These are phyloP conservation scores for Astropecten irregularis DNA, from an alignment of 53 echinoderm and acorn worm genomes.

Conservation along the genomic window DNA sequence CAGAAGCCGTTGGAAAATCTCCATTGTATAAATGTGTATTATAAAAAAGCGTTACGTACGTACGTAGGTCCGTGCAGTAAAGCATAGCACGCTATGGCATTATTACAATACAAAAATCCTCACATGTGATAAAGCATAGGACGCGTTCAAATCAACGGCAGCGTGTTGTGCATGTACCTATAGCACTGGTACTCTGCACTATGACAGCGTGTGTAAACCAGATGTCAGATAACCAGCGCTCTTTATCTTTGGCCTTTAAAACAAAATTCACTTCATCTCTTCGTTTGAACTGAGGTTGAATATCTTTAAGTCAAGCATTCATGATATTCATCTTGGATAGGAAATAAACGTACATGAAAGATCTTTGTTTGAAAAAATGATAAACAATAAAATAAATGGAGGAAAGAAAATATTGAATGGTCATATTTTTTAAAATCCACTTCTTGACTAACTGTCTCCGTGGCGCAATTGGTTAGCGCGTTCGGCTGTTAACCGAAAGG, in stretches of 20 bases:
- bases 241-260: too few species aligned
- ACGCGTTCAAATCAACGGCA: background rate
- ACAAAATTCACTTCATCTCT: too few species aligned
- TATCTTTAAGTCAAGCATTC: too few species aligned
- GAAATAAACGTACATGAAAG: too few species aligned
- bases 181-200: background rate
- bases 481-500: slow-evolving; percentile 99
- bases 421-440: background rate
- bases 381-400: too few species aligned
- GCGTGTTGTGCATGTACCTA: background rate
- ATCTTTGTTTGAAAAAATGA: too few species aligned
- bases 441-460: slow-evolving; percentile 38
- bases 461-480: slow-evolving; percentile 99
- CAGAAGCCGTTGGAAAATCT: background rate
- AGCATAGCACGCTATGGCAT: background rate
- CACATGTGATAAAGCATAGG: slow-evolving; percentile 26
- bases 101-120: background rate
- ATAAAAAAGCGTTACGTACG: too few species aligned
- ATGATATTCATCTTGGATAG: too few species aligned
- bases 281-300: too few species aligned
- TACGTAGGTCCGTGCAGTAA: too few species aligned
- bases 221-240: too few species aligned
- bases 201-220: background rate
- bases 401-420: too few species aligned
- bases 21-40: slow-evolving; percentile 56